Percentiles rank a stretch among this genome's conserved stretches.
Conservation (phyloP, 1,140 invertebrate genomes). For the Ips typographus region DNA sequence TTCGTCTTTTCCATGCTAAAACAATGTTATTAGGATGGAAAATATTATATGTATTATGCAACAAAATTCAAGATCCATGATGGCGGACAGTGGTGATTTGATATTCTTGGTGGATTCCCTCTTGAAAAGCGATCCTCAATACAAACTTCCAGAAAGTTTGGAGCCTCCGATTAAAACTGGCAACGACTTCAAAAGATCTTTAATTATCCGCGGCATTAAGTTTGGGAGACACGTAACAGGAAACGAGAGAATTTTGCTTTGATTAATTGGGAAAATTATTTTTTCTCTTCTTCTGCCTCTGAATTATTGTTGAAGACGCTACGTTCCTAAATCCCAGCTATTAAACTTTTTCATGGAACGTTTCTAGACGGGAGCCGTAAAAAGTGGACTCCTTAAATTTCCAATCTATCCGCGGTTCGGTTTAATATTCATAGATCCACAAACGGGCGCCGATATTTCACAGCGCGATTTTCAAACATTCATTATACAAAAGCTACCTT, state of each 20-base stretch:
- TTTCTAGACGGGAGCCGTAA: not conserved
- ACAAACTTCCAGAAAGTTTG: not conserved
- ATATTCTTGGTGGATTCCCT: not conserved
- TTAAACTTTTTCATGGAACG: not conserved
- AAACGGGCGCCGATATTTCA: not conserved
- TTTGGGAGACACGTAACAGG: no score
- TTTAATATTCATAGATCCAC: constrained; percentile 6
- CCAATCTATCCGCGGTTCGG: no score
- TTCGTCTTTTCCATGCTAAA: no score
- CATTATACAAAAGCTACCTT: constrained; percentile 20
- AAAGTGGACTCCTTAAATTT: no score
- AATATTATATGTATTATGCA: no score
- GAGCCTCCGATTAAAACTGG: constrained; percentile 1
- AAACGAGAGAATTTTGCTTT: not conserved
- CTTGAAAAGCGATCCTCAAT: not conserved
- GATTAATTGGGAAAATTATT: not conserved
- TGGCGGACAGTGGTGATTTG: no score
- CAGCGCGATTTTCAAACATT: constrained; percentile 8
- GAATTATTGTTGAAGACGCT: not conserved
- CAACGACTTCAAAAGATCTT: not conserved
- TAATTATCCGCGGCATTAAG: not conserved
- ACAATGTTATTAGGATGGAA: no score
- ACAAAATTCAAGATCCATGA: no score
- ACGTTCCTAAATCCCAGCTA: not conserved
- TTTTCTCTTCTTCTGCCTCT: not conserved